Evolutionary conservation across 2,888 invertebrate genomes (phyloP).

Genomic region (Abscondita cerata): DNA sequence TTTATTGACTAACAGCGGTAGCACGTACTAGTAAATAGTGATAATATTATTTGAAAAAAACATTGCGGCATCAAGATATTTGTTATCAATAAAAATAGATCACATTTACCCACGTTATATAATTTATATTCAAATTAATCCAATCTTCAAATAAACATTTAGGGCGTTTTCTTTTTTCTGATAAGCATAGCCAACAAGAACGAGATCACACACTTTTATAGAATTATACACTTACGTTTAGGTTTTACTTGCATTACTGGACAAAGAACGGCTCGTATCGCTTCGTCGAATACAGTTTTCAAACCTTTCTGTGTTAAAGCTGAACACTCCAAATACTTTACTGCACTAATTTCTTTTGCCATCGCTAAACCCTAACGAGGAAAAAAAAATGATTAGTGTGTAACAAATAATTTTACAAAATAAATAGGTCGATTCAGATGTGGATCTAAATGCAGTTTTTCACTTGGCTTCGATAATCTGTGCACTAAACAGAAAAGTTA

Average conservation of each 20-base stretch:
- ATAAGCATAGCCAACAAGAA: slow-evolving; percentile 22
- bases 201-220: slow-evolving; percentile 61
- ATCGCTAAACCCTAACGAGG: slow-evolving; percentile 81
- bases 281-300: slow-evolving; percentile 99
- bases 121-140: slow-evolving; percentile 15
- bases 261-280: slow-evolving; percentile 97
- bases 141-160: slow-evolving; percentile 21
- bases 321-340: slow-evolving; percentile 97
- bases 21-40: not conserved
- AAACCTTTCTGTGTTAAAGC: slow-evolving; percentile 97
- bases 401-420: no score
- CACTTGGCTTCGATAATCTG: no score
- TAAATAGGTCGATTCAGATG: no score
- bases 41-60: slow-evolving; percentile 1
- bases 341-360: slow-evolving; percentile 96
- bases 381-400: not conserved
- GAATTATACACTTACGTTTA: slow-evolving; percentile 80
- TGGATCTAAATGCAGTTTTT: no score
- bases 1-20: slow-evolving; percentile 1
- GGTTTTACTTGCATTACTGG: slow-evolving; percentile 91
- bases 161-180: slow-evolving; percentile 2
- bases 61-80: not conserved
- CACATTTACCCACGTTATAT: slow-evolving; percentile 31
- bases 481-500: no score
- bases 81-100: slow-evolving; percentile 18